phyloP scores from a whole-genome alignment of 2,113 vertebrate species.

The Grammomys surdaster region DNA sequence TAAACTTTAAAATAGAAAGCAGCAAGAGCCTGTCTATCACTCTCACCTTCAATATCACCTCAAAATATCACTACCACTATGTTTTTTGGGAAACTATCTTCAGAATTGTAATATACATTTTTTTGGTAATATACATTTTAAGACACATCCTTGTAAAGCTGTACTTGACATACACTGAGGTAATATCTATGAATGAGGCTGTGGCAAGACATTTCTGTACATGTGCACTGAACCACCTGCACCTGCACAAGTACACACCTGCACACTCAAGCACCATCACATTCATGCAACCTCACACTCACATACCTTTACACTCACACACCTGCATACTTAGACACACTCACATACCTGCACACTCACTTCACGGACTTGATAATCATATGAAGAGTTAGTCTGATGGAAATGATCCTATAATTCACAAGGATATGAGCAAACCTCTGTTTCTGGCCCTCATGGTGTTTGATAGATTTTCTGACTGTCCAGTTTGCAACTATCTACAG shows the following conservation, averaged over 20 bases:
- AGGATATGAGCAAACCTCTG: background rate
- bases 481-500: background rate
- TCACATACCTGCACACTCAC: background rate
- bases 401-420: conserved; percentile 21
- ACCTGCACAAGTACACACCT: background rate
- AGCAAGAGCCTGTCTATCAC: background rate
- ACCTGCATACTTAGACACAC: no score
- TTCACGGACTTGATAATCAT: conserved; percentile 23
- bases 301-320: no score
- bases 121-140: background rate
- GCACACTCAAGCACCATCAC: no score
- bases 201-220: background rate
- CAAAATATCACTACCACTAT: background rate
- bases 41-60: background rate
- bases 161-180: background rate
- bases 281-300: no score
- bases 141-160: background rate
- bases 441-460: background rate
- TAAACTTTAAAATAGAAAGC: conserved; percentile 4
- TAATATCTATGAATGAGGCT: background rate
- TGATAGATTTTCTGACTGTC: background rate
- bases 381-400: background rate
- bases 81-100: background rate
- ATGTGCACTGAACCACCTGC: background rate
- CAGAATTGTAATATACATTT: background rate